Evolutionary conservation across 2,113 vertebrate species (phyloP), one percentile per base, ranked within the genome.

Genomic region (Coryphaenoides rupestris): DNA sequence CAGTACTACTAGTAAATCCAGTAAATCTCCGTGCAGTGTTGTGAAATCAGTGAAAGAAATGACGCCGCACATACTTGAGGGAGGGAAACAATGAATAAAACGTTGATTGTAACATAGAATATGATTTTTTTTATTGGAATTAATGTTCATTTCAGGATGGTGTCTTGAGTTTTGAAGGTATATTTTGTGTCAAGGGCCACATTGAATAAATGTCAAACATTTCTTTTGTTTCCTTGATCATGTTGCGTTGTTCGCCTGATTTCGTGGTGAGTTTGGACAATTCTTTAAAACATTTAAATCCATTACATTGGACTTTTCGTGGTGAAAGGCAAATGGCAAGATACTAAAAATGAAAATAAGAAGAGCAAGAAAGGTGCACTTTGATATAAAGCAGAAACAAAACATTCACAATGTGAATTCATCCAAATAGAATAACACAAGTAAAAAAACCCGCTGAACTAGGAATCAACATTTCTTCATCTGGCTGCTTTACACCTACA

Each of bases 371-470:
- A 80, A 83, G 64, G 46, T 77, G 77, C 69, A 75, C 53, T 58
- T 65, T 63, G 69, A 73, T 68, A n/a, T 68, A n/a, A 64, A 50
- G 64, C 21, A 63, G 21, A 65, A 33, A 74, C 56, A 73, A 70
- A 66, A 71, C 50, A 75, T 70, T 73, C 50, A 65, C 56, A 58
- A 75, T 66, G 64, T 64, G 67, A 80, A 75, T 58, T 66, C 19
- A 58, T 72, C 45, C 62, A 17, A 54, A 69, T 55, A 58, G 17
- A 65, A 63, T 63, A 68, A 62, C 21, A 54, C 56, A 65, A 40
- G 33, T 40, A 12, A 40, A 9, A 40, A 40, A 40, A 40, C n/a
- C n/a, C n/a, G 33, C 33, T 40, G 33, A 40, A 40, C 9, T 40
- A 40, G 33, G 33, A n/a, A 12, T 40, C 45, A 58, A 28, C 9